Percentiles rank a stretch among this genome's conserved stretches.
Conservation (phyloP, 2,888 invertebrate species). For the Drosophila gaucha region DNA sequence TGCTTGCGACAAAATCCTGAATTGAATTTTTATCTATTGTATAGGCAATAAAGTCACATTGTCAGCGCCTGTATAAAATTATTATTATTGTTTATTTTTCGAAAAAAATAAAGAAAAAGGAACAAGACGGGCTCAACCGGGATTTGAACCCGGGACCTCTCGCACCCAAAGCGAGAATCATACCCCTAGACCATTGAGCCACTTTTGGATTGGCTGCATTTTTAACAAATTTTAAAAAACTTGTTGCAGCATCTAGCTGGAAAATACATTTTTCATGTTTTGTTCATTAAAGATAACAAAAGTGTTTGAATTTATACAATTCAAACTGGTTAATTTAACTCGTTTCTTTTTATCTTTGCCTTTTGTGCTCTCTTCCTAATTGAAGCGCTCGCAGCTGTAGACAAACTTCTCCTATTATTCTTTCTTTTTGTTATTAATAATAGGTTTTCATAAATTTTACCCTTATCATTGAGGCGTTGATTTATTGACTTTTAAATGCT, state of each 20-base stretch:
- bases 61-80: constrained; percentile 63
- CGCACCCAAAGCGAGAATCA: constrained; percentile 89
- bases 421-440: constrained; percentile 55
- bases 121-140: constrained; percentile 86
- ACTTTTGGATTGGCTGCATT: constrained; percentile 3
- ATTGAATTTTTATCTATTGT: constrained; percentile 84
- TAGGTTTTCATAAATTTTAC: constrained; percentile 40
- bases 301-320: background rate
- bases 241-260: background rate
- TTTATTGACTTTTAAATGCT: constrained; percentile 81
- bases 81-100: constrained; percentile 60
- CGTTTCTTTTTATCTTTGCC: background rate
- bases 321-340: constrained; percentile 31
- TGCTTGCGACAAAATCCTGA: constrained; percentile 73
- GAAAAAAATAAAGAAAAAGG: constrained; percentile 19
- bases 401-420: constrained; percentile 2
- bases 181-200: constrained; percentile 89
- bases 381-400: background rate
- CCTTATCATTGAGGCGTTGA: constrained; percentile 72
- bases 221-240: constrained; percentile 26
- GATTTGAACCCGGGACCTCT: constrained; percentile 89
- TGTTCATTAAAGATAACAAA: background rate
- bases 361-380: background rate
- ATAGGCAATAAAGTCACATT: constrained; percentile 80
- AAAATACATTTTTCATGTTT: background rate